These are phyloP conservation scores for Cricetomys ansorgei DNA, from an alignment of 2,113 vertebrate genomes.

Conservation along the genomic window DNA sequence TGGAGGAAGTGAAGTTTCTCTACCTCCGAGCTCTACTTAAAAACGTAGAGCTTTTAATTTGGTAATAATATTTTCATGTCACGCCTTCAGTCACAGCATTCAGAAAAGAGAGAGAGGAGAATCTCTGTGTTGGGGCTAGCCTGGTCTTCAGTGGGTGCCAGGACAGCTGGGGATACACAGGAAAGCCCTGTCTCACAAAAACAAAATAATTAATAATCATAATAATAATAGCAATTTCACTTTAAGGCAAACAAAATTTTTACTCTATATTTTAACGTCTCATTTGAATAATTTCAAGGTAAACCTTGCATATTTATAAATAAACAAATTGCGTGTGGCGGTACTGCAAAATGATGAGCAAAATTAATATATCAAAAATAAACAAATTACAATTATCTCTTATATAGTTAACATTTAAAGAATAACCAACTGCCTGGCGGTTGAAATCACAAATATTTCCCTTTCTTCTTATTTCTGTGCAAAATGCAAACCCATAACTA, in stretches of 20 bases:
- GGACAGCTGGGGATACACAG: background rate
- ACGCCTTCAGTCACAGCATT: background rate
- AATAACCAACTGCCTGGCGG: slow-evolving; percentile 8
- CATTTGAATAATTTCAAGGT: slow-evolving; percentile 5
- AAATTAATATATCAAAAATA: slow-evolving; percentile 35
- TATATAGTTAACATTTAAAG: background rate
- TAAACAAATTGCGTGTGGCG: background rate
- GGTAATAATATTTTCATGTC: background rate
- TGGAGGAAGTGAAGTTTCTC: background rate
- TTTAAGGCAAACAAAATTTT: slow-evolving; percentile 1
- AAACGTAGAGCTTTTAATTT: slow-evolving; percentile 1
- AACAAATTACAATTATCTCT: background rate
- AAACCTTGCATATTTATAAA: background rate
- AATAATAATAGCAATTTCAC: slow-evolving; percentile 27
- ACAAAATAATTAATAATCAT: background rate
- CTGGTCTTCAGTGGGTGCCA: background rate
- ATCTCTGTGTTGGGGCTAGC: background rate
- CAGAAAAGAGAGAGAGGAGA: background rate
- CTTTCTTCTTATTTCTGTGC: background rate
- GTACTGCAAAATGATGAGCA: background rate
- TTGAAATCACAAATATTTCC: slow-evolving; percentile 26
- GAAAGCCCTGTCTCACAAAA: background rate
- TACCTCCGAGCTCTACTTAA: background rate
- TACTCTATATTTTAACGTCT: background rate
- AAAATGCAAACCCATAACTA: background rate